Evolutionary conservation across 2,888 invertebrate genomes (phyloP), one percentile per base, ranked within the genome.

Genomic region (Toxonevra muliebris): DNA sequence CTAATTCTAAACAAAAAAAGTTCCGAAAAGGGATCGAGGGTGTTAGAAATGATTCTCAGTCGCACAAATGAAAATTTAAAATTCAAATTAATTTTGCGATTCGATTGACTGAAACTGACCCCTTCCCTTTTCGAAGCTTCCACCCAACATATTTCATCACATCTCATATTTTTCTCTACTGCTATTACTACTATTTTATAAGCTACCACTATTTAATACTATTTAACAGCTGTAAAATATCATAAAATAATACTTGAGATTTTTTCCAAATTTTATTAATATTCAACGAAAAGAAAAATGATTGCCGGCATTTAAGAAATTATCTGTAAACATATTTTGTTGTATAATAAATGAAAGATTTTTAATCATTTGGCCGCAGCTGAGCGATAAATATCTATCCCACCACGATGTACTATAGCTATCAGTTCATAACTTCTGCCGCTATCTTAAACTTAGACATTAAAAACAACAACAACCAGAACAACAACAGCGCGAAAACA

Each of bases 151-250:
- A 2, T 1, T 10, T 10, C 15, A 4, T n/a, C 48, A 48, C 15
- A 48, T 52, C 52, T 17, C 11, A 17, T n/a, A n/a, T 17, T 17
- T n/a, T 52, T 52, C 11, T 52, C 52, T 52, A 52, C 52, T n/a
- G 19, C 52, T 30, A 2, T 30, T 30, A 30, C 30, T 30, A 30
- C 30, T 30, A 30, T 30, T 30, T 30, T 52, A n/a, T 52, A 52
- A 52, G 52, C 52, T 52, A 17, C 19, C n/a, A 52, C 52, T 52
- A 52, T 52, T 52, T 52, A 52, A 52, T 52, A 52, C 19, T 17
- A 4, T 52, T 52, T 52, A 52, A 52, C 52, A 52, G 52, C 52
- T 52, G 52, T 52, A 52, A 17, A 12, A n/a, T 17, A 52, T 17
- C 12, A 30, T 30, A 7, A 52, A 52, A 1, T 8, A 52, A 52